Conservation (phyloP, 2,113 vertebrate genomes). For the Osmerus eperlanus region DNA sequence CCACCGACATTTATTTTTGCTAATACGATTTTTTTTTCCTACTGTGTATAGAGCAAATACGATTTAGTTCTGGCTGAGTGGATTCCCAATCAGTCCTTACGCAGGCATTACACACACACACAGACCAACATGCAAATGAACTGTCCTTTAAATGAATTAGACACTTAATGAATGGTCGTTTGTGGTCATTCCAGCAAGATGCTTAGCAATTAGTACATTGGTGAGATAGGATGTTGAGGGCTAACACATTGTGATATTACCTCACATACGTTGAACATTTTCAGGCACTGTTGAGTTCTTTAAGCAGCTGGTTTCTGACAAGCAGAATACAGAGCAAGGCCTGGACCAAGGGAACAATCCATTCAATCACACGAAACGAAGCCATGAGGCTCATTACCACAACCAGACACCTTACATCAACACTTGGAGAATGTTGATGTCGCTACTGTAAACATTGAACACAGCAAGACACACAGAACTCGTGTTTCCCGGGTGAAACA, state of each 20-base stretch:
- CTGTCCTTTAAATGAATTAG: slow-evolving; percentile 21
- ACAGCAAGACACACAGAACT: neutral
- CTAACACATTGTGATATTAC: no score
- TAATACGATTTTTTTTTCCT: slow-evolving; percentile 88
- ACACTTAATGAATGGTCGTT: slow-evolving; percentile 14
- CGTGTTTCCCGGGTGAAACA: neutral
- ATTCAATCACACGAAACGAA: no score
- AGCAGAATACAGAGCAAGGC: no score
- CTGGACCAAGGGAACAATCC: no score
- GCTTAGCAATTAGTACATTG: neutral
- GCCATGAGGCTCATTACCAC: neutral
- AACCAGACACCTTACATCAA: neutral
- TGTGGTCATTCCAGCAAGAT: neutral
- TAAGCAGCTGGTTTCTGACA: neutral
- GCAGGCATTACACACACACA: slow-evolving; percentile 27
- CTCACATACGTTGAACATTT: no score
- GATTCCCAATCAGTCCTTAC: slow-evolving; percentile 52
- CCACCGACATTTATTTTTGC: slow-evolving; percentile 99
- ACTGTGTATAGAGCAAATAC: slow-evolving; percentile 73
- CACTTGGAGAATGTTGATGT: neutral
- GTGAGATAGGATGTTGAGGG: no score
- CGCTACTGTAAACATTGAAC: no score
- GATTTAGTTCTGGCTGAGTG: slow-evolving; percentile 63
- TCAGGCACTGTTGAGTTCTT: no score
- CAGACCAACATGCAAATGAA: slow-evolving; percentile 48